Conservation (phyloP, 2,797 vertebrate species). For the Melanotaenia nigrans region DNA sequence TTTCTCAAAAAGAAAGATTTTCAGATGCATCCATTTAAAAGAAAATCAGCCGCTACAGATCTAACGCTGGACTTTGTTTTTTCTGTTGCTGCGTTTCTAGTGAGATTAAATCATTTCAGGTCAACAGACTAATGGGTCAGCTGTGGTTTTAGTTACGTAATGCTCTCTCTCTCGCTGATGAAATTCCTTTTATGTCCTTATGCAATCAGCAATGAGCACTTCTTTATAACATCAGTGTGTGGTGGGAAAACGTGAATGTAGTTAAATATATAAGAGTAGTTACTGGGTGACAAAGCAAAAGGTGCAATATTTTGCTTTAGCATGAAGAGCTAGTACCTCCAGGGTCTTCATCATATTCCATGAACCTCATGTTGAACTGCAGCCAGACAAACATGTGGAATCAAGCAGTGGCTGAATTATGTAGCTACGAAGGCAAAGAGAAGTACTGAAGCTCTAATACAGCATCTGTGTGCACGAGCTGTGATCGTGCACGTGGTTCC, state of each 20-base stretch:
- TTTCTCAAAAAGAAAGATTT: too few species aligned
- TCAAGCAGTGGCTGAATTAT: too few species aligned
- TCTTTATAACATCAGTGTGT: not conserved
- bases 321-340: too few species aligned
- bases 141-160: constrained; percentile 10
- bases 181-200: constrained; percentile 2
- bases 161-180: constrained; percentile 3
- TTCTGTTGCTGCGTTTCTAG: not conserved
- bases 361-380: too few species aligned
- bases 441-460: too few species aligned
- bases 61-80: not conserved
- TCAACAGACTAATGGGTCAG: constrained; percentile 14
- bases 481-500: too few species aligned
- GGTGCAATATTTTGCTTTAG: too few species aligned
- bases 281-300: too few species aligned
- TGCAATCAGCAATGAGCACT: not conserved
- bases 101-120: constrained; percentile 12
- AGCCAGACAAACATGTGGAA: too few species aligned
- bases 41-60: not conserved
- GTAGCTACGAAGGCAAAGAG: too few species aligned
- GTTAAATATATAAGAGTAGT: too few species aligned
- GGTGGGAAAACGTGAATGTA: not conserved
- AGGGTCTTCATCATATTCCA: not conserved
- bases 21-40: not conserved
- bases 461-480: too few species aligned